Percentiles rank a stretch among this genome's conserved stretches.
phyloP scores from a whole-genome alignment of 2,113 vertebrate species.

The Taurulus bubalis region DNA sequence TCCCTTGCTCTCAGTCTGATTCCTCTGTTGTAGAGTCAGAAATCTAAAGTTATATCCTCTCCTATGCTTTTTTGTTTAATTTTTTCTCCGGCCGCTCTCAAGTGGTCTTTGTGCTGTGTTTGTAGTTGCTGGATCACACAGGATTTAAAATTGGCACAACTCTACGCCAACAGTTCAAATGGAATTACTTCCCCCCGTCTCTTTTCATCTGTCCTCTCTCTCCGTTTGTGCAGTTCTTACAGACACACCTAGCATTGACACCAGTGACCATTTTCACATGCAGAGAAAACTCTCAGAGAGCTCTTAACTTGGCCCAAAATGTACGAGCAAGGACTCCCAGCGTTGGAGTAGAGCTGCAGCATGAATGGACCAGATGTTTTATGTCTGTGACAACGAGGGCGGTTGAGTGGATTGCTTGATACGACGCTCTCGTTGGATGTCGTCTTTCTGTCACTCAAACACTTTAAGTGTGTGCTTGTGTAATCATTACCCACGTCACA shows the following conservation, averaged over 20 bases:
- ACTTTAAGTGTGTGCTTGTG: not conserved
- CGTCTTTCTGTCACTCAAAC: not conserved
- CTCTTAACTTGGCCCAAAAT: conserved; percentile 4
- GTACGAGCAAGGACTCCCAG: not conserved
- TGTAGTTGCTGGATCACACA: conserved; percentile 14
- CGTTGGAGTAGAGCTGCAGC: conserved; percentile 13
- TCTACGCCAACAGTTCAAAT: conserved; percentile 27
- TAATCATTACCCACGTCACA: not conserved
- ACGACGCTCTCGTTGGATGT: not conserved
- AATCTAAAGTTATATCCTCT: not conserved
- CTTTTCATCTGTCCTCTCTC: conserved; percentile 17
- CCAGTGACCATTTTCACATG: conserved; percentile 12
- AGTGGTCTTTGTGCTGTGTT: conserved; percentile 8
- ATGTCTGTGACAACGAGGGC: conserved; percentile 1
- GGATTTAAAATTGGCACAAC: conserved; percentile 35
- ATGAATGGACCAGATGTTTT: conserved; percentile 49
- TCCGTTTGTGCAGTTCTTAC: conserved; percentile 3
- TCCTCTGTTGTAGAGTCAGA: not conserved
- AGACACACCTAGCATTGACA: conserved; percentile 23
- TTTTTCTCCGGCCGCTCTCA: not conserved
- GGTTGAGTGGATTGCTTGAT: not conserved
- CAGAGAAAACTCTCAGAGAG: conserved; percentile 11
- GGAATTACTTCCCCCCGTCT: conserved; percentile 16
- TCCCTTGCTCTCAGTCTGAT: not conserved
- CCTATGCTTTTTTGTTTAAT: not conserved